phyloP scores from a whole-genome alignment of 1,140 invertebrate species.

The Hirudo medicinalis region DNA sequence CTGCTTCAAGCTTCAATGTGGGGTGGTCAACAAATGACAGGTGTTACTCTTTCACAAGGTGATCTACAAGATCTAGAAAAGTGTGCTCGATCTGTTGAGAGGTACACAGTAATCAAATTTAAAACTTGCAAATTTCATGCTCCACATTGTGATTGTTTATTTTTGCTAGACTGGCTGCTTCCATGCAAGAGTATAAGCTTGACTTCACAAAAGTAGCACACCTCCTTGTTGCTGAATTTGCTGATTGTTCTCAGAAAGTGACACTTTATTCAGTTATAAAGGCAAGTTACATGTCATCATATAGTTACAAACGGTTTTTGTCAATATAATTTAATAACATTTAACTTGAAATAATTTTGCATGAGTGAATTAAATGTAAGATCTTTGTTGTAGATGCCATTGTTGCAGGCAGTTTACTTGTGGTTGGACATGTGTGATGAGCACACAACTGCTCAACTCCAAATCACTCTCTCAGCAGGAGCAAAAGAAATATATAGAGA shows the following conservation, averaged over 20 bases:
- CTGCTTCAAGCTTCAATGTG: slow-evolving; percentile 4
- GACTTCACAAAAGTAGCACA: slow-evolving; percentile 1
- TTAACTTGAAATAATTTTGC: neutral
- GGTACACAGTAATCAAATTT: slow-evolving; percentile 8
- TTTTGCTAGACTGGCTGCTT: neutral
- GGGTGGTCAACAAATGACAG: neutral
- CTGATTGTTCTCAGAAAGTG: neutral
- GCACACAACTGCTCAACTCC: slow-evolving; percentile 22
- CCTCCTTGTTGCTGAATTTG: neutral
- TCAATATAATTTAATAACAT: neutral
- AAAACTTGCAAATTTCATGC: neutral
- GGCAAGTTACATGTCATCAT: neutral
- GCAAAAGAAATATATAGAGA: slow-evolving; percentile 25
- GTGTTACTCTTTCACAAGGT: neutral
- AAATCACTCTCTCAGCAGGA: slow-evolving; percentile 22
- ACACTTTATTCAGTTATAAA: neutral
- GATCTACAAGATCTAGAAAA: neutral
- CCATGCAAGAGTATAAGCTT: neutral
- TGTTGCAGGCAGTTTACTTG: slow-evolving; percentile 25
- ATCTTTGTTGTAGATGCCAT: slow-evolving; percentile 24
- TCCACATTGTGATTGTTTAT: neutral
- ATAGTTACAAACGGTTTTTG: neutral
- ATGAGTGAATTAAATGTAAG: too few relatives aligned
- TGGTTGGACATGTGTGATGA: slow-evolving; percentile 25
- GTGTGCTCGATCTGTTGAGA: neutral